phyloP scores from a whole-genome alignment of 2,888 invertebrate species.

The Anoplius nigerrimus region DNA sequence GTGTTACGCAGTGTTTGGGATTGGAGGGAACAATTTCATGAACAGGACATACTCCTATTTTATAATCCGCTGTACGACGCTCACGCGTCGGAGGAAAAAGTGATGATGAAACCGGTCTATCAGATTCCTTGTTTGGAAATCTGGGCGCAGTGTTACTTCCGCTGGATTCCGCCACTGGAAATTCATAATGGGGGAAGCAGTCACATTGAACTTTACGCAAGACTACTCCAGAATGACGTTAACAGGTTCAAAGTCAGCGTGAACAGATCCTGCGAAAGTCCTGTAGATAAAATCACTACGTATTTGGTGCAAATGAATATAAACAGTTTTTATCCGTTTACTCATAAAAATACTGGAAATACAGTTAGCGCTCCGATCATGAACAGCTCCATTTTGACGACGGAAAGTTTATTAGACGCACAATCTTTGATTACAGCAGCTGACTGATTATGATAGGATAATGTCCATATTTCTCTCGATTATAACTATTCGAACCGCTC shows the following conservation, averaged over 20 bases:
- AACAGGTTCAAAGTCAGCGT: constrained; percentile 71
- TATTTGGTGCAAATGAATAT: constrained; percentile 69
- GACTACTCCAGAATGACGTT: constrained; percentile 76
- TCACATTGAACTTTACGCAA: constrained; percentile 78
- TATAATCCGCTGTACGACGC: constrained; percentile 87
- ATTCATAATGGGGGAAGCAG: constrained; percentile 83
- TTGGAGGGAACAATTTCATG: constrained; percentile 91
- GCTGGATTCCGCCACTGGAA: constrained; percentile 91
- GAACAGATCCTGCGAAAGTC: constrained; percentile 50
- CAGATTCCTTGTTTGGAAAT: constrained; percentile 81
- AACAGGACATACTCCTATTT: constrained; percentile 88
- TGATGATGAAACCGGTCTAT: constrained; percentile 75
- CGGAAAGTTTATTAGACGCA: constrained; percentile 81
- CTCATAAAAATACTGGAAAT: constrained; percentile 66
- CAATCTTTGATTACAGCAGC: constrained; percentile 83
- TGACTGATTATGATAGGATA: constrained; percentile 75
- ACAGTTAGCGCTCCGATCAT: constrained; percentile 71
- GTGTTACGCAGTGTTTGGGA: constrained; percentile 90
- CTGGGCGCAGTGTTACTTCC: constrained; percentile 93
- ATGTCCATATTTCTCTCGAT: no score
- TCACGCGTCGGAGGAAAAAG: constrained; percentile 27
- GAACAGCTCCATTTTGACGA: constrained; percentile 80
- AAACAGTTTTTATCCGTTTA: constrained; percentile 72
- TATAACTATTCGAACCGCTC: no score
- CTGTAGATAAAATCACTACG: constrained; percentile 62